Evolutionary conservation across 2,113 vertebrate genomes (phyloP).

Genomic region (Formicarius rufipectus): DNA sequence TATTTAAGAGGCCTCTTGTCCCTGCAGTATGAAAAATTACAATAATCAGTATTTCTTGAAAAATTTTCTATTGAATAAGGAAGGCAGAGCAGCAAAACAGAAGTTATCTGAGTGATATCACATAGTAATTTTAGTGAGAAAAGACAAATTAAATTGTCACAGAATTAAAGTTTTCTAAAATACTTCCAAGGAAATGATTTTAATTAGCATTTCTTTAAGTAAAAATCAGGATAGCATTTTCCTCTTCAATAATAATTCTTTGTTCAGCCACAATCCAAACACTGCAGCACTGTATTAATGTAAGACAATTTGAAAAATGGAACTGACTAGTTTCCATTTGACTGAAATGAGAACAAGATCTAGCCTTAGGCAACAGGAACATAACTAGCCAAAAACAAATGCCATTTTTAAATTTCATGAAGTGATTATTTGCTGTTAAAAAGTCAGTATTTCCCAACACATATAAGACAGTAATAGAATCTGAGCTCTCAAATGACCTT

Average conservation of each 20-base stretch:
- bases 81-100: neutral
- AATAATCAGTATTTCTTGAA: neutral
- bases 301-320: constrained; percentile 57
- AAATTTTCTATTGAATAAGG: neutral
- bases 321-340: constrained; percentile 63
- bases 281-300: neutral
- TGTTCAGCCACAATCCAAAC: constrained; percentile 30
- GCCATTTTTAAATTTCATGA: constrained; percentile 61
- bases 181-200: neutral
- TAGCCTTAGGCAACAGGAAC: constrained; percentile 49
- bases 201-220: constrained; percentile 42
- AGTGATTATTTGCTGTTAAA: constrained; percentile 65
- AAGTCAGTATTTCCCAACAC: constrained; percentile 51
- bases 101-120: neutral
- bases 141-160: constrained; percentile 1
- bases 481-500: constrained; percentile 46
- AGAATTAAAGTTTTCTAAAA: constrained; percentile 18
- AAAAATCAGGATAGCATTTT: neutral
- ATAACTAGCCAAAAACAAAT: constrained; percentile 67
- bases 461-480: constrained; percentile 56
- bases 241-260: neutral
- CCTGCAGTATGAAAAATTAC: neutral
- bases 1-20: neutral
- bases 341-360: constrained; percentile 64
- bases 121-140: neutral